Evolutionary conservation across 2,797 vertebrate species (phyloP), one percentile per base, ranked within the genome.

Genomic region (Amniataba percoides): DNA sequence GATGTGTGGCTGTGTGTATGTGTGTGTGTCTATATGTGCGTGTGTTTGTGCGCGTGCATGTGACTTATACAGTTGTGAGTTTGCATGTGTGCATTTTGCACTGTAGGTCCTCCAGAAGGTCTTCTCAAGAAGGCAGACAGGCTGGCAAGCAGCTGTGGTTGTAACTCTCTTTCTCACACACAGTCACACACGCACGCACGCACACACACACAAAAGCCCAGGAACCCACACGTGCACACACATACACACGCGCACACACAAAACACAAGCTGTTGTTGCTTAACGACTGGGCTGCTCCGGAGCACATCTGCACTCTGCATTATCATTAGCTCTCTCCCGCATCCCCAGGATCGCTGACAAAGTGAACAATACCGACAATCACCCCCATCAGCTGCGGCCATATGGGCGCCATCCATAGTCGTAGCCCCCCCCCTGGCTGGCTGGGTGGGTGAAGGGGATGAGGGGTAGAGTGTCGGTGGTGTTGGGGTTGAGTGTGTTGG

Each of bases 341-440:
- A 90, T 93, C 91, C 86, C 93, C 92, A 95, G 94, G 92, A 95
- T 93, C 89, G 94, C 95, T 95, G 95, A 96, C 95, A 95, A 95
- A 96, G 94, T 95, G 94, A 95, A 96, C 95, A 96, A 96, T 95
- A 94, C 94, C 92, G 93, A 95, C 94, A 94, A 95, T 95, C 93
- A 94, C 92, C 93, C 92, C 93, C 95, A 92, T 95, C 95, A 95
- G 94, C 95, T 94, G 90, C 75, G 85, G 91, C 95, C 95, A 96
- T 96, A 95, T 96, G 95, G 95, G 88, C 90, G 80, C 94, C 95
- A 95, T 94, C 93, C 89, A 93, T 92, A 90, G 91, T 86, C 40
- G 65, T 68, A 70, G 57, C 67, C 68, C 64, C 74, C 64, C 74
- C 87, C 73, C 46, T 77, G 87, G 85, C 86, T 85, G 88, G 76